Conservation (phyloP, 1,140 invertebrate genomes). For the Drosophila arawakana region DNA sequence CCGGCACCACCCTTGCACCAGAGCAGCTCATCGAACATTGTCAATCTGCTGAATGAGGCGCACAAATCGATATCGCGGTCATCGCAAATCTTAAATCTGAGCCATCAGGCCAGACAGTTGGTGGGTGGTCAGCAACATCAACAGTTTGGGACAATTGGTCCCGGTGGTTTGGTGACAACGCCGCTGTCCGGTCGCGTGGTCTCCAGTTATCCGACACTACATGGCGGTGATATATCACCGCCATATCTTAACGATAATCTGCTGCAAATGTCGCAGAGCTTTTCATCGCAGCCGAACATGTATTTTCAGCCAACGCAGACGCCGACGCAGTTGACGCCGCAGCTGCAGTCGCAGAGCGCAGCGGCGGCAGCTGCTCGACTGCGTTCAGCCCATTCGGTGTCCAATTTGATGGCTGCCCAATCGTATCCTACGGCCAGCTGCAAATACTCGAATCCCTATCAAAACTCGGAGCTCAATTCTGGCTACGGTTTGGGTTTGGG, state of each 20-base stretch:
- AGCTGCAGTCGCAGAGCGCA: slow-evolving; percentile 67
- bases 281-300: slow-evolving; percentile 84
- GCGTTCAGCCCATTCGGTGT: slow-evolving; percentile 78
- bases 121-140: no score
- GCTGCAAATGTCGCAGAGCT: slow-evolving; percentile 82
- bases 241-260: slow-evolving; percentile 83
- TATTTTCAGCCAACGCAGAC: slow-evolving; percentile 72
- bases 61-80: slow-evolving; percentile 84
- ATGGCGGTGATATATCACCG: slow-evolving; percentile 75
- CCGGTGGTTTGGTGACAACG: slow-evolving; percentile 47
- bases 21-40: slow-evolving; percentile 79
- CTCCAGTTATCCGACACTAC: slow-evolving; percentile 80
- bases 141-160: slow-evolving; percentile 49
- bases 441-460: slow-evolving; percentile 74
- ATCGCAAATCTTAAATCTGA: slow-evolving; percentile 80
- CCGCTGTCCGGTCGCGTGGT: slow-evolving; percentile 71
- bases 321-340: slow-evolving; percentile 50
- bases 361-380: slow-evolving; percentile 71
- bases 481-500: slow-evolving; percentile 20
- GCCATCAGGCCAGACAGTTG: slow-evolving; percentile 75
- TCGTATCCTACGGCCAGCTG: slow-evolving; percentile 53
- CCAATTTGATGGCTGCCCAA: slow-evolving; percentile 62
- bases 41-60: slow-evolving; percentile 83
- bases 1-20: slow-evolving; percentile 76
- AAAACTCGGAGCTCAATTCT: slow-evolving; percentile 47